These are phyloP conservation scores for Acanthopleura granulata DNA, from an alignment of 2,888 invertebrate species.

Conservation along the genomic window DNA sequence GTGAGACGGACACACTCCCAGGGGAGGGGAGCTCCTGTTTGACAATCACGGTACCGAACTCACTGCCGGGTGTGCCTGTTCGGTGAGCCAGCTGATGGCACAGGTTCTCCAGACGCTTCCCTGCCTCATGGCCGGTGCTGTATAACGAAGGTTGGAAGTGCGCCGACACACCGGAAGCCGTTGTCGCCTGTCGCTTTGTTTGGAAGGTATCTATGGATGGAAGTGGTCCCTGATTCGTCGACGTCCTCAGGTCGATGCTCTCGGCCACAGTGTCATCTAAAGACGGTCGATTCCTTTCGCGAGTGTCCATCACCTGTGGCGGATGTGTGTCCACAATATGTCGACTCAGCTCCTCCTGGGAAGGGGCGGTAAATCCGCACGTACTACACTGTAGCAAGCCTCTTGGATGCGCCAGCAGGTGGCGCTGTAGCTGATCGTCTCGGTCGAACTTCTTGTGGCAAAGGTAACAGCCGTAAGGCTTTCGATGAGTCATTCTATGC, in stretches of 20 bases:
- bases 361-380: conserved; percentile 50
- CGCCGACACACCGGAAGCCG: neutral
- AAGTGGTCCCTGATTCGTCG: conserved; percentile 8
- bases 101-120: conserved; percentile 9
- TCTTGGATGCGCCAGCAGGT: conserved; percentile 54
- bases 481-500: conserved; percentile 55
- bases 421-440: conserved; percentile 58
- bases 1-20: neutral
- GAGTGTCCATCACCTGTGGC: conserved; percentile 40
- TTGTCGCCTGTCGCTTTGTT: neutral
- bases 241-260: conserved; percentile 4
- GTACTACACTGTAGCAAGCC: conserved; percentile 49
- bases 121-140: neutral
- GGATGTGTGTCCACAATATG: conserved; percentile 54
- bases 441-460: conserved; percentile 58
- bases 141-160: neutral
- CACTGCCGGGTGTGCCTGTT: neutral
- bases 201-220: conserved; percentile 16
- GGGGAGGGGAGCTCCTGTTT: conserved; percentile 11
- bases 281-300: conserved; percentile 26
- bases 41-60: neutral
- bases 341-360: conserved; percentile 47
- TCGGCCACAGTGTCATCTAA: neutral
- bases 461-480: conserved; percentile 51
- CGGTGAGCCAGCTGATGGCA: neutral